Conservation (phyloP, 2,797 vertebrate species). For the Setipinna tenuifilis region DNA sequence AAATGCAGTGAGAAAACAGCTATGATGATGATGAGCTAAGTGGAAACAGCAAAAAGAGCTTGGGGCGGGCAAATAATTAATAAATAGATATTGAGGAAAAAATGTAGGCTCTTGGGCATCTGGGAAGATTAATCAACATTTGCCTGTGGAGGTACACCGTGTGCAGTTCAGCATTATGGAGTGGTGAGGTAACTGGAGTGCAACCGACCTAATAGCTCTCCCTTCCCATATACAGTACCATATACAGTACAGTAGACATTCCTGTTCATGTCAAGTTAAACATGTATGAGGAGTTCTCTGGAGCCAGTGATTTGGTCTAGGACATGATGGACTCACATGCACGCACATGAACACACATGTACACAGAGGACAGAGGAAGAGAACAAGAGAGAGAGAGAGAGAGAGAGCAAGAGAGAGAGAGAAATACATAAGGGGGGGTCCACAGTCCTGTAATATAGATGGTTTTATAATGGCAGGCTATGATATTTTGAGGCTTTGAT, state of each 20-base stretch:
- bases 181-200: too few relatives aligned
- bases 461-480: background rate
- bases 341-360: background rate
- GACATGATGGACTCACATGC: too few relatives aligned
- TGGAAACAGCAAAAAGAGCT: background rate
- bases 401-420: constrained; percentile 40
- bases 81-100: background rate
- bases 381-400: constrained; percentile 40
- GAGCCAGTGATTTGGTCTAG: too few relatives aligned
- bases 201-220: too few relatives aligned
- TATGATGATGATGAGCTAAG: background rate
- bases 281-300: too few relatives aligned
- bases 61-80: background rate
- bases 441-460: background rate
- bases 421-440: background rate
- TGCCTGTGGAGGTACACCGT: background rate
- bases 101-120: background rate
- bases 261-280: too few relatives aligned
- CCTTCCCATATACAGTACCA: too few relatives aligned
- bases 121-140: background rate
- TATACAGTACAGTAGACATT: too few relatives aligned
- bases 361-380: background rate
- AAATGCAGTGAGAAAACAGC: background rate
- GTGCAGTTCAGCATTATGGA: too few relatives aligned
- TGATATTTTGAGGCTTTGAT: constrained; percentile 12